Conservation (phyloP, 2,888 invertebrate species). For the Perdita meconis region DNA sequence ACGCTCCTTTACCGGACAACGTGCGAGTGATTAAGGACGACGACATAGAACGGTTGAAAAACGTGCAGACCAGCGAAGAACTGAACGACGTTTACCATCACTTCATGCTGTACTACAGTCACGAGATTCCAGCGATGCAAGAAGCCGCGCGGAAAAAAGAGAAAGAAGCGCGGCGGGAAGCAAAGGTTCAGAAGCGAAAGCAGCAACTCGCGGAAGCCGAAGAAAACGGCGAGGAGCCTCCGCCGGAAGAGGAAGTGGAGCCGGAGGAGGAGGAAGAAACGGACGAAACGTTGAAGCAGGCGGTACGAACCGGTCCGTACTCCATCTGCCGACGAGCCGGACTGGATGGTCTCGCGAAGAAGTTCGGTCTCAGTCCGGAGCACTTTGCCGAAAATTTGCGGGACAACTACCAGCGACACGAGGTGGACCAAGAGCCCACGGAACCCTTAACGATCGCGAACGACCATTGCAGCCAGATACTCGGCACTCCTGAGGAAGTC, state of each 20-base stretch:
- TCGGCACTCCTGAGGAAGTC: conserved; percentile 90
- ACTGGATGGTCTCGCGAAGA: conserved; percentile 93
- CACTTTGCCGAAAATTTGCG: conserved; percentile 98
- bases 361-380: conserved; percentile 96
- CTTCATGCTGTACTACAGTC: conserved; percentile 96
- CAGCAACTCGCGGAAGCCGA: conserved; percentile 87
- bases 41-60: conserved; percentile 91
- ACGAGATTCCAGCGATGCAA: conserved; percentile 93
- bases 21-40: conserved; percentile 93
- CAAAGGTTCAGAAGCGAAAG: conserved; percentile 84
- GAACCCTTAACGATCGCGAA: conserved; percentile 93
- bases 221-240: conserved; percentile 86
- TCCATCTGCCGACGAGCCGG: conserved; percentile 94
- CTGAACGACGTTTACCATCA: conserved; percentile 96
- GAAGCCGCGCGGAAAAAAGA: conserved; percentile 89
- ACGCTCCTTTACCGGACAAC: conserved; percentile 93
- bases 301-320: conserved; percentile 94
- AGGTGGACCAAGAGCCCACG: conserved; percentile 95
- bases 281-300: conserved; percentile 91
- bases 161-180: conserved; percentile 87
- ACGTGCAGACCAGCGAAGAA: conserved; percentile 95
- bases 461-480: conserved; percentile 86
- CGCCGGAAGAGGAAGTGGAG: conserved; percentile 86
- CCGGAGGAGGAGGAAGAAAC: conserved; percentile 84
- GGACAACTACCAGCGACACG: conserved; percentile 97